Evolutionary conservation across 2,113 vertebrate species (phyloP), one percentile per base, ranked within the genome.

Genomic region (Rhipidura dahli): DNA sequence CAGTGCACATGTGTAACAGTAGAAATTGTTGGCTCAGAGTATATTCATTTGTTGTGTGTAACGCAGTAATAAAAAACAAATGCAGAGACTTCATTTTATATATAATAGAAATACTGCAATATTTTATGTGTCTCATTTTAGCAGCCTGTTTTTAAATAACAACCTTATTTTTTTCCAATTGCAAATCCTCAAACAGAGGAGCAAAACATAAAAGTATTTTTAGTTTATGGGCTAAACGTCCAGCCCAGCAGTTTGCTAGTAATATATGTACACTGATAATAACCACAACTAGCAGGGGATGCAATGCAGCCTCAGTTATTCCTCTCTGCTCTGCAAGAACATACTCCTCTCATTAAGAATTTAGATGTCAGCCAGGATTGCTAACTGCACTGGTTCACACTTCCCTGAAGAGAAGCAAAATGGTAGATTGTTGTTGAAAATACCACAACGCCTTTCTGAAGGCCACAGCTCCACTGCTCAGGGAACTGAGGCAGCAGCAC

Each of bases 51-150:
- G 94, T 97, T 97, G 94, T 96, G 92, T 97, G 94, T 96, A 97
- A 96, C 13, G 75, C 92, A 78, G 64, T 97, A 97, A 97, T 97
- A 97, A 88, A 94, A 97, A 97, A 94, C 95, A 97, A 96, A 96
- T 97, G 96, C 90, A 92, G 85, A 91, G 79, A 81, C 71, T 95
- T 96, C 76, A 93, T 90, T 96, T 96, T 90, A 95, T 93, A 71
- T 96, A 95, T 95, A 93, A 96, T 94, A 96, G 96, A 97, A 97
- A 96, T 96, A 94, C 95, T 94, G 86, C 93, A 87, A 89, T 96
- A 95, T 95, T 97, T 97, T 95, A 93, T 97, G 91, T 92, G 96
- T 95, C 96, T 96, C 95, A 97, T 97, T 97, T 96, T 94, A 96
- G 95, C 96, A 97, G 95, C 89, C 94, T 84, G 57, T 93, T 96